Percentiles rank a stretch among this genome's conserved stretches.
Conservation (phyloP, 2,888 invertebrate genomes). For the Aleiodes alternator region DNA sequence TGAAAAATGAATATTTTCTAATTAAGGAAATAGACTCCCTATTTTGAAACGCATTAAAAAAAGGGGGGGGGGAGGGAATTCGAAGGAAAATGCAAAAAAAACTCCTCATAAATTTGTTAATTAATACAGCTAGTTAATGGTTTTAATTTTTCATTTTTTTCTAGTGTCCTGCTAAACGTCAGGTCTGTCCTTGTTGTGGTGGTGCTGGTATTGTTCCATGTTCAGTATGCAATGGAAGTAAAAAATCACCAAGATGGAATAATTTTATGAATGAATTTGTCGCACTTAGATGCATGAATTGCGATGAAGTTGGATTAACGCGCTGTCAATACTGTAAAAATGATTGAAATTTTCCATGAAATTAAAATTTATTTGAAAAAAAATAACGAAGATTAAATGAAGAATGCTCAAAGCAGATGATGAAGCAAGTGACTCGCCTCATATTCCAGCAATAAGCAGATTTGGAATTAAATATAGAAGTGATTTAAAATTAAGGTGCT, state of each 20-base stretch:
- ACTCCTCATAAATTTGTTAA: neutral
- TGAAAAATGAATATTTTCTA: too few species aligned
- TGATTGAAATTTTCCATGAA: constrained; percentile 2
- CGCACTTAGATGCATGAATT: constrained; percentile 95
- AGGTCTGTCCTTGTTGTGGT: constrained; percentile 92
- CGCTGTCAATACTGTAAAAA: constrained; percentile 89
- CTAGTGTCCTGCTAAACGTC: constrained; percentile 88
- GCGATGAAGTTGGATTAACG: constrained; percentile 95
- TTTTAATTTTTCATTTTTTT: constrained; percentile 51
- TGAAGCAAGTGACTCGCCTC: too few species aligned
- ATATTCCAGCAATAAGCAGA: neutral
- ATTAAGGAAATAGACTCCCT: too few species aligned
- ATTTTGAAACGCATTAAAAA: too few species aligned
- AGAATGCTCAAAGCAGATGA: neutral
- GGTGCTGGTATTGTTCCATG: constrained; percentile 95
- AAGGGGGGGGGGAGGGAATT: too few species aligned
- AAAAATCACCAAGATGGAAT: constrained; percentile 95
- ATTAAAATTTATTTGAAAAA: neutral
- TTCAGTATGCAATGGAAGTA: constrained; percentile 94
- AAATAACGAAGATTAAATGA: neutral
- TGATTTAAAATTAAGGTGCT: constrained; percentile 25
- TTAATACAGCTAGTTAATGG: neutral
- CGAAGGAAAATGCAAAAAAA: too few species aligned
- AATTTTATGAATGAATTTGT: constrained; percentile 96
- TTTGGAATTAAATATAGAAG: neutral